Evolutionary conservation across 2,113 vertebrate genomes (phyloP), one percentile per base, ranked within the genome.

Genomic region (Scatophagus argus): DNA sequence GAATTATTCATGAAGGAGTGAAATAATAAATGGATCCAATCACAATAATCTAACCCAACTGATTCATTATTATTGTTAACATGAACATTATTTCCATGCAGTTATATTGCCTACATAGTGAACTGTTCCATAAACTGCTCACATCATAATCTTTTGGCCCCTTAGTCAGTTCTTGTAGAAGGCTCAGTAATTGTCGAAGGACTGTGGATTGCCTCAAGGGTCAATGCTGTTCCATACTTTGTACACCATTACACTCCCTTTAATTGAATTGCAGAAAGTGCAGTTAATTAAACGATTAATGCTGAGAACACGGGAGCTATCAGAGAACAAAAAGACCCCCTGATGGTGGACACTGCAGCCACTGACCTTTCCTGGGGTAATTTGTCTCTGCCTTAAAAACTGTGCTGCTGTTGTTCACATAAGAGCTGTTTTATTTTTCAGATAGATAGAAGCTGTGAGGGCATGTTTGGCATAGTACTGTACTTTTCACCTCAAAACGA

Each of bases 281-380:
- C 69, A 67, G 83, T 89, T 92, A 91, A 93, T 93, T 90, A 92
- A 87, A 86, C 46, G 87, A 93, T 91, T 83, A 91, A 66, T 10
- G 64, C 16, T 0, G 67, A n/a, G 82, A 81, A 82, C 52, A 74
- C 44, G 39, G 70, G 49, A 52, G 80, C 78, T 39, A 88, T 89
- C 61, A 63, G 74, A 59, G 76, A 80, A 84, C 82, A 69, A 41
- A 77, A 71, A 38, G 64, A 59, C 58, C 47, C 75, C 64, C 75
- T 62, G 60, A 59, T 72, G 79, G 74, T 71, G 70, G 77, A 77
- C 80, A 31, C 47, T 16, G 41, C 27, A 52, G 54, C 14, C 61
- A 32, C 68, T 74, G 85, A 89, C 86, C 82, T 61, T 75, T 65
- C 74, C 72, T 38, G 29, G 52, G 49, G 73, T 25, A 51, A 36